phyloP scores from a whole-genome alignment of 2,113 vertebrate genomes.

The Apeltes quadracus region DNA sequence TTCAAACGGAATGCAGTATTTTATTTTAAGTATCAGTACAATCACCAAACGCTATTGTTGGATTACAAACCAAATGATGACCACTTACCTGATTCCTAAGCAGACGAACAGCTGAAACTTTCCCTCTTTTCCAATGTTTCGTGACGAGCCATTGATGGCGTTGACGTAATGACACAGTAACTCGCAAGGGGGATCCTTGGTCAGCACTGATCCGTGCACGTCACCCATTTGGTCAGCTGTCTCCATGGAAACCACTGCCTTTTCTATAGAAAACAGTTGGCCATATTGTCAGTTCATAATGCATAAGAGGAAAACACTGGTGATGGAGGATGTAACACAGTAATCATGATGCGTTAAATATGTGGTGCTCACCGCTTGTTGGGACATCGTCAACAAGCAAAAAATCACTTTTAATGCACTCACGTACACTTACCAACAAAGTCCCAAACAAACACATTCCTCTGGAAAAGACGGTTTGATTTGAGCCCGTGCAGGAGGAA shows the following conservation, averaged over 20 bases:
- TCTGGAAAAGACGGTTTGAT: constrained; percentile 92
- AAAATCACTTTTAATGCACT: constrained; percentile 10
- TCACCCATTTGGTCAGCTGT: constrained; percentile 89
- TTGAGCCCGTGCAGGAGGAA: constrained; percentile 95
- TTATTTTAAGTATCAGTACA: neutral
- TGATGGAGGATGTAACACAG: neutral
- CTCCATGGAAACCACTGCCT: constrained; percentile 89
- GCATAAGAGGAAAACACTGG: neutral
- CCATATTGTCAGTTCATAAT: neutral
- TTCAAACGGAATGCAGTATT: neutral
- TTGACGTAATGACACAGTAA: constrained; percentile 92
- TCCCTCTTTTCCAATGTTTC: constrained; percentile 96
- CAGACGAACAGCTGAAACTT: constrained; percentile 97
- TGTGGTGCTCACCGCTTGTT: constrained; percentile 38
- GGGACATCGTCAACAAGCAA: neutral
- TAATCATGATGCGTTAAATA: neutral
- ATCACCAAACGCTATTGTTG: neutral
- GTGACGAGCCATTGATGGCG: constrained; percentile 89
- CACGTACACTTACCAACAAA: constrained; percentile 88
- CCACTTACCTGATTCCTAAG: constrained; percentile 90
- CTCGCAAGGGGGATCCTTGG: constrained; percentile 83
- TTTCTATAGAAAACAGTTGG: constrained; percentile 78
- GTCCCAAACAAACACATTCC: constrained; percentile 97
- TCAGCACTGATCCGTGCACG: constrained; percentile 81
- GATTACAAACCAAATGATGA: neutral